Evolutionary conservation across 2,797 vertebrate genomes (phyloP).

Genomic region (Peromyscus aztecus): DNA sequence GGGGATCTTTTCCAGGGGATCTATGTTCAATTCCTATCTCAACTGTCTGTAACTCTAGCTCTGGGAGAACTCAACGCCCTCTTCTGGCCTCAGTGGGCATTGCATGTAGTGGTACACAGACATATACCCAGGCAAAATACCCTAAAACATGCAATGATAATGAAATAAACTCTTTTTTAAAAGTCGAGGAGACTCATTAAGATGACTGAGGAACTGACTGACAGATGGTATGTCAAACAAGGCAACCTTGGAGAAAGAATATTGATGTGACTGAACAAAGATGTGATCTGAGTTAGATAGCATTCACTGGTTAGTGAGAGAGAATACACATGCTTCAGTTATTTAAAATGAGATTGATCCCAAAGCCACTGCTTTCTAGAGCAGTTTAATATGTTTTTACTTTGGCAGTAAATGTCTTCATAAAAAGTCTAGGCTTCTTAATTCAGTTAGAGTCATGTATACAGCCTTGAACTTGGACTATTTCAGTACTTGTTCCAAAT

Average conservation of each 20-base stretch:
- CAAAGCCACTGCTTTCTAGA: neutral
- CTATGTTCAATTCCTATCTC: neutral
- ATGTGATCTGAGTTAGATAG: neutral
- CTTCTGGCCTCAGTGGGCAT: too few species aligned
- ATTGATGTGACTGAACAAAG: neutral
- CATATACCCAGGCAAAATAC: neutral
- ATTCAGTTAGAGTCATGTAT: neutral
- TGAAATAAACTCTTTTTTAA: neutral
- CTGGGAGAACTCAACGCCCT: neutral
- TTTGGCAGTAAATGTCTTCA: slow-evolving; percentile 78
- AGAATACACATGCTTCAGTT: neutral
- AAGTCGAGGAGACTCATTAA: neutral
- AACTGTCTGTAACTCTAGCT: neutral
- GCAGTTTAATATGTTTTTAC: neutral
- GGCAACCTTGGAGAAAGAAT: neutral
- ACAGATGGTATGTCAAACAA: neutral
- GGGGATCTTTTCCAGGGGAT: neutral
- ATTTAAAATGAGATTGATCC: slow-evolving; percentile 4
- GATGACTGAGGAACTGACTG: neutral
- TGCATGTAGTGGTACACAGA: neutral
- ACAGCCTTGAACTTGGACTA: neutral
- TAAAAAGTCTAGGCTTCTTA: slow-evolving; percentile 71
- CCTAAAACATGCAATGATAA: neutral
- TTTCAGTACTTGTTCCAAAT: slow-evolving; percentile 33
- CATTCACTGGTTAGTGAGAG: neutral